These are phyloP conservation scores for Lasioglossum lativentre DNA, from an alignment of 2,888 invertebrate genomes.

Conservation along the genomic window DNA sequence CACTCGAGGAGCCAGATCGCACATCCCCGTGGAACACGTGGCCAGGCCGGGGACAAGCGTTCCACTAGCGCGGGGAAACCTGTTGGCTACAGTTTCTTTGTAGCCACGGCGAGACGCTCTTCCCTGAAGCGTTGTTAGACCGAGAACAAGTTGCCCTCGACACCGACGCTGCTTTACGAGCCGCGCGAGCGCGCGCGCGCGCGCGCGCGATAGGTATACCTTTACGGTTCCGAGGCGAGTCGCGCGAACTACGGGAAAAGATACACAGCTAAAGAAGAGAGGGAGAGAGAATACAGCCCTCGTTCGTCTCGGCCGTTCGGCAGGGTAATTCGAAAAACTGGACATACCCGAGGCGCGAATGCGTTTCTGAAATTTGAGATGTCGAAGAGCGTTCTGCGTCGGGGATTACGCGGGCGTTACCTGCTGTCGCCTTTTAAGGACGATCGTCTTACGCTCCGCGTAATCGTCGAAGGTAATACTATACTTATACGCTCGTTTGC, in stretches of 20 bases:
- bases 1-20: background rate
- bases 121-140: slow-evolving; percentile 57
- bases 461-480: slow-evolving; percentile 69
- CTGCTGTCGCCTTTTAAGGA: slow-evolving; percentile 54
- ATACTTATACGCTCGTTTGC: slow-evolving; percentile 51
- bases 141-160: slow-evolving; percentile 65
- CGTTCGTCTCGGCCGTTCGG: background rate
- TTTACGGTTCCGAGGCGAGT: slow-evolving; percentile 13
- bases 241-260: slow-evolving; percentile 18
- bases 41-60: slow-evolving; percentile 23
- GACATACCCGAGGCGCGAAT: slow-evolving; percentile 21
- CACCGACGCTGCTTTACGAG: slow-evolving; percentile 63
- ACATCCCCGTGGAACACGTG: slow-evolving; percentile 24
- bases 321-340: slow-evolving; percentile 14
- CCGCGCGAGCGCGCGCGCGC: slow-evolving; percentile 22
- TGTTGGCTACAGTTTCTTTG: slow-evolving; percentile 53
- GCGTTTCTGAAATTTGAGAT: slow-evolving; percentile 64
- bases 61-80: slow-evolving; percentile 48
- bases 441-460: slow-evolving; percentile 65
- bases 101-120: slow-evolving; percentile 49
- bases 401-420: slow-evolving; percentile 59
- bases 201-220: slow-evolving; percentile 38
- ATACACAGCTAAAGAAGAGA: background rate
- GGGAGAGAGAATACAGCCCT: background rate
- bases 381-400: slow-evolving; percentile 44